Percentiles rank a stretch among this genome's conserved stretches.
These are phyloP conservation scores for Eupeodes corollae DNA, from an alignment of 1,140 invertebrate genomes.

Conservation along the genomic window DNA sequence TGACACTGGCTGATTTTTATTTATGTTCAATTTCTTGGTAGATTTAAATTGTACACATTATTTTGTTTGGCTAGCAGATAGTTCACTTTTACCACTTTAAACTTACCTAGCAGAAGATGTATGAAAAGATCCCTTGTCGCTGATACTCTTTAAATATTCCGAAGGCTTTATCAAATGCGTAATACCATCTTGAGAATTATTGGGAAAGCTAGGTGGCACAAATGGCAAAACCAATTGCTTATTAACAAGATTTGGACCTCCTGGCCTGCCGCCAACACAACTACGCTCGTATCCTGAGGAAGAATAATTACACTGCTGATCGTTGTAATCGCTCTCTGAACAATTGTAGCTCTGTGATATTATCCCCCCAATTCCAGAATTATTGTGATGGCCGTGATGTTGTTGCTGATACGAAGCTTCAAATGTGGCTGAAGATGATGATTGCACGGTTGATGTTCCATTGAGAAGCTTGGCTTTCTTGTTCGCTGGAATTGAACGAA, in stretches of 20 bases:
- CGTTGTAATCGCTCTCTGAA: background rate
- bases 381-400: background rate
- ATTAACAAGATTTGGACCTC: conserved; percentile 56
- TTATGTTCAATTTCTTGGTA: no score
- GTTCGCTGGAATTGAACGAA: conserved; percentile 38
- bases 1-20: no score
- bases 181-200: conserved; percentile 47
- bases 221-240: conserved; percentile 75
- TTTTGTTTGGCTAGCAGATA: no score
- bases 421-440: background rate
- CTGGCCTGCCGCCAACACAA: conserved; percentile 17
- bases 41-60: no score
- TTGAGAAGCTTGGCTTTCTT: conserved; percentile 38
- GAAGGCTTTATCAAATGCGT: conserved; percentile 81
- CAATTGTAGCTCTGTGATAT: background rate
- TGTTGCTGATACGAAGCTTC: background rate
- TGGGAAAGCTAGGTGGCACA: conserved; percentile 76
- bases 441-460: background rate
- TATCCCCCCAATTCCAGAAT: background rate
- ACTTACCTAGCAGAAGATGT: conserved; percentile 40
- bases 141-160: conserved; percentile 76
- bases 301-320: background rate
- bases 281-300: background rate
- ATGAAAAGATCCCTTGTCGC: conserved; percentile 46
- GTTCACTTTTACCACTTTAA: no score